Evolutionary conservation across 2,888 invertebrate genomes (phyloP), one percentile per base, ranked within the genome.

Genomic region (Seira ritae): DNA sequence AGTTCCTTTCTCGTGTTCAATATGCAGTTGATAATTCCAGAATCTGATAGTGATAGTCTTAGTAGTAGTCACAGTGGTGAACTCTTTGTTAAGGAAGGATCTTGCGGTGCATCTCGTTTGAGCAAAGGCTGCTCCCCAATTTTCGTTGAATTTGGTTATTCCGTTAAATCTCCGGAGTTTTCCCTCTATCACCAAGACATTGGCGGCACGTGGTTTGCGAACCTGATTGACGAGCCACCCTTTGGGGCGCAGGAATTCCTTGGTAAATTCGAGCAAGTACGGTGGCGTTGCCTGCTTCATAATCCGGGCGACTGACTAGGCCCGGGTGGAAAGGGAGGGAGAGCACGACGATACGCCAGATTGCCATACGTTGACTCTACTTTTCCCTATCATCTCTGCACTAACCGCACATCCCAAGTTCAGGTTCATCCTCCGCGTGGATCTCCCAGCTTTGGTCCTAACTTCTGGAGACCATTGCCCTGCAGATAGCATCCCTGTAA

Each of bases 301-400:
- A 85, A 88, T 80, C 87, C 88, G 82, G 86, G 87, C 22, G 87
- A 84, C 81, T 88, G 88, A 88, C 88, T 87, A 88, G 88, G 74
- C 73, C 83, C 76, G 55, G 78, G 74, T 17, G 77, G 77, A 60
- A 70, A 10, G 19, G 55, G 15, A 20, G 37, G 37, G n/a, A 74
- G 65, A 24, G 4, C 50, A n/a, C 23, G 17, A 50, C 20, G 4
- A 50, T 15, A 20, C 70, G 10, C 20, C 50, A 50, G 8, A 17
- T 6, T 50, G 20, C 50, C 15, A 70, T 20, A 8, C 20, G 3
- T 70, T 10, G 0, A 1, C 19, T 37, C 19, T 71, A 8, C 31
- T 66, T 37, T 22, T 66, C 55, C 50, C 65, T n/a, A 23, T 75
- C 24, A 37, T 46, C 19, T 24, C 50, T 55, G n/a, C 24, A 20